Base-by-base conservation (phyloP, 2,113 vertebrate species). In the Eolophus roseicapilla region DNA sequence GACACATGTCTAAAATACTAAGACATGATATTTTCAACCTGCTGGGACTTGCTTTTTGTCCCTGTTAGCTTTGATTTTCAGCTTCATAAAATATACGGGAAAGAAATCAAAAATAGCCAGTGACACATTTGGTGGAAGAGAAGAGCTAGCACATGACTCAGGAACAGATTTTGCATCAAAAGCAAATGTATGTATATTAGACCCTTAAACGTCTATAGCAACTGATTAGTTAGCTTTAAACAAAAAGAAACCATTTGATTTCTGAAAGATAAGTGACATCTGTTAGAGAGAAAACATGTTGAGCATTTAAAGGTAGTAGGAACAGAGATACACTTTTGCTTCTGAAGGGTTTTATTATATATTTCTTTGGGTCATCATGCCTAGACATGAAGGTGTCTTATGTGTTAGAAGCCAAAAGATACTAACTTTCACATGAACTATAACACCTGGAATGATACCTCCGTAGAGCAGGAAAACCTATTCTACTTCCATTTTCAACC, bases 1-100 rank as follows among this genome's bases (percentile, higher is more conserved):
- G 97, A 97, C 96, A 97, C 93, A 97, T 81, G 89, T 97, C 98
- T 97, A 94, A 97, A 94, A 97, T 95, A 96, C 95, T 92, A 97
- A 97, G 96, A 97, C 91, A 92, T 65, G 88, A 96, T 97, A 96
- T 97, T 97, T 97, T 97, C 92, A 96, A 93, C 96, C 96, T 96
- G 91, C 97, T 97, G 91, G 84, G 91, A 97, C 86, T 95, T 92
- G 95, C 92, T 97, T 95, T 97, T 98, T 97, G 91, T 96, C 92
- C 85, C 87, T 95, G 80, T 69, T 95, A 95, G 95, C 97, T 97
- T 96, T 98, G 95, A 97, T 97, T 96, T 96, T 93, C 93, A 93
- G 94, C 96, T 97, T 97, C 94, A 55, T 94, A 95, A 97, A 94
- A 93, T 97, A 95, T 91, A 73, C 71, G 63, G 60, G 47, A 76